Evolutionary conservation across 2,113 vertebrate genomes (phyloP).

Genomic region (Pseudorectes ferrugineus): DNA sequence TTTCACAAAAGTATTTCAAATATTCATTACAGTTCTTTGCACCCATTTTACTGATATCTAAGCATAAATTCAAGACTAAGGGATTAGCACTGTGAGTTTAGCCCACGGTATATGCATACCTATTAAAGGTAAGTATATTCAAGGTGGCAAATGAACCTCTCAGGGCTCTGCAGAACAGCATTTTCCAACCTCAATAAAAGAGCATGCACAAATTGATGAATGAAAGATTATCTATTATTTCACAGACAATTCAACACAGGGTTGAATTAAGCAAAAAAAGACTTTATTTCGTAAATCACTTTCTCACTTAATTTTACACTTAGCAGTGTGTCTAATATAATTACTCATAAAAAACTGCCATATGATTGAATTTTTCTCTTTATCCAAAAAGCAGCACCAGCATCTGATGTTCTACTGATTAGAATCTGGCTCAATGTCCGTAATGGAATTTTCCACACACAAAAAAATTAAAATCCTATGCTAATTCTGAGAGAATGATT

Average conservation of each 20-base stretch:
- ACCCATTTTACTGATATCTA: background rate
- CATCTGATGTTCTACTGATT: background rate
- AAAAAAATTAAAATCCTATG: background rate
- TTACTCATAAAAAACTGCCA: conserved; percentile 22
- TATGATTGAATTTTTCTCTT: conserved; percentile 36
- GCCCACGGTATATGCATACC: background rate
- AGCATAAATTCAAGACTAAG: background rate
- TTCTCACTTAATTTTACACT: conserved; percentile 22
- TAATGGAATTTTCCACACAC: conserved; percentile 6
- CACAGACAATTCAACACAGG: background rate
- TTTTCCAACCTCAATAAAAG: background rate
- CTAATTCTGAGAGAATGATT: background rate
- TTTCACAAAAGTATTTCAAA: background rate
- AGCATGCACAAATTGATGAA: background rate
- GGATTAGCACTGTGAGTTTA: background rate
- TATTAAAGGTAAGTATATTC: background rate
- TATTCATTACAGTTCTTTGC: background rate
- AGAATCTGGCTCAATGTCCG: background rate
- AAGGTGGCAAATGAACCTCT: background rate
- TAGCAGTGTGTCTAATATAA: background rate
- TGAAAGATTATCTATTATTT: background rate
- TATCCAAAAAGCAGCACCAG: background rate
- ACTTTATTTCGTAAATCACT: background rate
- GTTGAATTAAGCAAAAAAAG: background rate
- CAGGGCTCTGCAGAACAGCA: background rate